Conservation (phyloP, 2,797 vertebrate genomes). For the Phataginus tricuspis region DNA sequence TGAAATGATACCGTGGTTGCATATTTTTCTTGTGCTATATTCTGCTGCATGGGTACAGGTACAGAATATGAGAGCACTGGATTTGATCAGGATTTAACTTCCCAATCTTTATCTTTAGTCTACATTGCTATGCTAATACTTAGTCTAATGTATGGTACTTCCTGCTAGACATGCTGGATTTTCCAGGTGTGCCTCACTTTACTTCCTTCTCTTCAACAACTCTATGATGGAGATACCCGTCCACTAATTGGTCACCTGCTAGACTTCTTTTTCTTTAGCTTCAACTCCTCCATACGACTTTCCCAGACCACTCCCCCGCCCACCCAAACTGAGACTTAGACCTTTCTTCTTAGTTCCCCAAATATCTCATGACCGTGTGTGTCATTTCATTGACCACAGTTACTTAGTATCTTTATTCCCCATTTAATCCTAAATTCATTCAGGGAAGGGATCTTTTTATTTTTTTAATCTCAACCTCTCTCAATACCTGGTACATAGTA, state of each 20-base stretch:
- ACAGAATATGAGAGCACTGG: neutral
- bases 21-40: neutral
- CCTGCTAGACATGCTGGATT: neutral
- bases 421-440: neutral
- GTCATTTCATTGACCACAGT: neutral
- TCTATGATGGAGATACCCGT: neutral
- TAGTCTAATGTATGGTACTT: neutral
- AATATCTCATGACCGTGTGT: neutral
- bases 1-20: neutral
- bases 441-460: neutral
- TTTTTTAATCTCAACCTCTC: neutral
- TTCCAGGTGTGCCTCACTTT: neutral
- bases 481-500: neutral
- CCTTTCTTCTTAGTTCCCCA: neutral
- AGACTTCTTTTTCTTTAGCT: neutral
- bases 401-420: neutral
- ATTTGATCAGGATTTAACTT: constrained; percentile 13
- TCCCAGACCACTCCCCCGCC: neutral
- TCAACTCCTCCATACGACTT: neutral
- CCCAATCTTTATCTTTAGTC: neutral
- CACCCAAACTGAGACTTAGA: neutral
- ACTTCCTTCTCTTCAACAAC: neutral
- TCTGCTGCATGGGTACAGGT: neutral
- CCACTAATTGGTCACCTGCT: neutral
- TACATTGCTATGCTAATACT: neutral